A percentile compares a stretch with the other conserved stretches of the same genome.
Evolutionary conservation across 2,797 vertebrate species (phyloP).

Genomic region (Rhynchonycteris naso): DNA sequence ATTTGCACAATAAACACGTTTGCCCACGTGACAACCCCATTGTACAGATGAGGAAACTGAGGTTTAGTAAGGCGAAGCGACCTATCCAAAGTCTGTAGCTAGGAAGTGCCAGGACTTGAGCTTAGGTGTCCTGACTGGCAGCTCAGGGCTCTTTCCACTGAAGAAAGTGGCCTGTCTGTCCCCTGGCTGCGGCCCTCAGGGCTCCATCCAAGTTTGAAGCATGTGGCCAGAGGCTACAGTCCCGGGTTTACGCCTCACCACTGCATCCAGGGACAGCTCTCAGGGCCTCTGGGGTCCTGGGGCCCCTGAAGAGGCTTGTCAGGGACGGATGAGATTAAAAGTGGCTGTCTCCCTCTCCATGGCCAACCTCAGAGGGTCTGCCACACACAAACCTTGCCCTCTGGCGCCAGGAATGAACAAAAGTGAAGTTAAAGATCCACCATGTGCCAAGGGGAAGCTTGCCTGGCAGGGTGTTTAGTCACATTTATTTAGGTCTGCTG

Average conservation of each 20-base stretch:
- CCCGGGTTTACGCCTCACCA: neutral
- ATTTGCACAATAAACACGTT: neutral
- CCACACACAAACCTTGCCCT: neutral
- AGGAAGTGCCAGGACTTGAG: too few species aligned
- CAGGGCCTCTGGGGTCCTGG: neutral
- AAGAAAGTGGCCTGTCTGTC: neutral
- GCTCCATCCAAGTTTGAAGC: neutral
- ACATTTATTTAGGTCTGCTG: neutral
- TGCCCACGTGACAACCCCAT: neutral
- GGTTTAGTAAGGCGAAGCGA: neutral
- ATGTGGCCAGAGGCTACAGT: neutral
- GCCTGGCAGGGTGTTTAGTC: neutral
- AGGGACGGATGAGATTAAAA: neutral
- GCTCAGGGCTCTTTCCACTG: neutral
- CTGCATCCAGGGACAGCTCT: neutral
- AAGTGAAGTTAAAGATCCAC: neutral
- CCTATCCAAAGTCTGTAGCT: neutral
- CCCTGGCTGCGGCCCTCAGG: too few species aligned
- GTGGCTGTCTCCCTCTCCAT: neutral
- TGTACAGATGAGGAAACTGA: conserved; percentile 7
- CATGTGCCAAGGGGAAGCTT: neutral
- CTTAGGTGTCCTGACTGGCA: neutral
- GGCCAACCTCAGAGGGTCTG: neutral
- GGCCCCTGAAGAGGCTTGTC: neutral
- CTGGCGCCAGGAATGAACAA: neutral